Conservation (phyloP, 1,140 invertebrate genomes). For the Drepana arcuata region DNA sequence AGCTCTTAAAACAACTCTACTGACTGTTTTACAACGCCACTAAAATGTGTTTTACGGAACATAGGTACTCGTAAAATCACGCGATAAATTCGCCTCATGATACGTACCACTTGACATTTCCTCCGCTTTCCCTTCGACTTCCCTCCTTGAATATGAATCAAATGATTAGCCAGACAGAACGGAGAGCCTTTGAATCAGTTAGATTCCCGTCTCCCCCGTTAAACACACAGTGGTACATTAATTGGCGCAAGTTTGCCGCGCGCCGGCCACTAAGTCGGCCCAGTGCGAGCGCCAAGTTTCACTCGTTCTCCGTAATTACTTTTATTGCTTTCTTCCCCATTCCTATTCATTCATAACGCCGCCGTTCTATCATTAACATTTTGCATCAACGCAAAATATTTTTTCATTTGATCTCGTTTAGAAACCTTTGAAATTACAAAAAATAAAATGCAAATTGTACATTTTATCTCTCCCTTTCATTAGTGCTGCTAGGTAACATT, state of each 20-base stretch:
- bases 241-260: conserved; percentile 31
- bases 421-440: not conserved
- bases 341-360: conserved; percentile 31
- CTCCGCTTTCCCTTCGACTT: too few relatives aligned
- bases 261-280: conserved; percentile 26
- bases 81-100: not conserved
- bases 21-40: too few relatives aligned
- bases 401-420: conserved; percentile 1
- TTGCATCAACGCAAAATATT: conserved; percentile 20
- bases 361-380: conserved; percentile 24
- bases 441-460: not conserved
- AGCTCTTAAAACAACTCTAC: too few relatives aligned
- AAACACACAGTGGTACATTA: too few relatives aligned
- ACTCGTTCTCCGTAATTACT: conserved; percentile 36
- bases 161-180: not conserved
- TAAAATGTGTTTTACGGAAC: too few relatives aligned
- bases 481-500: not conserved
- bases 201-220: conserved; percentile 8
- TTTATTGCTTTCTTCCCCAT: conserved; percentile 33
- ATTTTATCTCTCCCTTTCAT: not conserved
- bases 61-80: not conserved
- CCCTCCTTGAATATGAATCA: not conserved
- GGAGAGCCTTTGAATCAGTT: not conserved
- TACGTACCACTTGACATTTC: too few relatives aligned
- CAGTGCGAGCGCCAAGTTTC: conserved; percentile 29